Evolutionary conservation across 2,113 vertebrate species (phyloP), one percentile per base, ranked within the genome.

Genomic region (Clupea harengus): DNA sequence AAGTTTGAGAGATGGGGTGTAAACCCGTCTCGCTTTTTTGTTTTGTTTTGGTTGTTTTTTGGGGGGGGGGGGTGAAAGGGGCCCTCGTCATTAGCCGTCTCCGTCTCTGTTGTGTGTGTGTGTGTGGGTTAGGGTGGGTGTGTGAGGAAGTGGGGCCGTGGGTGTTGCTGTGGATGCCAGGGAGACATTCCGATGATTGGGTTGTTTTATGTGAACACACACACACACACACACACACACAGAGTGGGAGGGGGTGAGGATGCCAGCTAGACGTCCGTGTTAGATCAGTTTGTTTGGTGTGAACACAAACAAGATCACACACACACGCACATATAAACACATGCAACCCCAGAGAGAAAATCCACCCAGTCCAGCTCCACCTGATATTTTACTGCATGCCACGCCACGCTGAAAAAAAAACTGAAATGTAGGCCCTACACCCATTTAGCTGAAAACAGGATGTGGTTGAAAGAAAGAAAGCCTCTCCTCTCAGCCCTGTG

Each of bases 391-490:
- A 18, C 54, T 60, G 18, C 4, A 22, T 4, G 18, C 20, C 52
- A 18, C 17, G 52, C 64, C 72, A 39, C 32, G 2, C 72, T 11
- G 39, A 39, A 39, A 25, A 78, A 86, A 17, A 52, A 83, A 88
- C 82, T 85, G 83, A 87, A 85, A 45, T 13, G 39, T 60, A 54
- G 84, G 28, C 84, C 84, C 50, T 86, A 32, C 39, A 25, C 60
- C 78, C 52, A 49, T 78, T 81, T 75, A 84, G 44, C 87, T 83
- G 81, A 75, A 85, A 87, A 87, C 32, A 72, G 91, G 92, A 94
- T 93, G 92, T 91, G 92, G 92, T 87, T 83, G 82, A 86, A 84
- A 87, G 83, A 88, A 78, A 78, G 72, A 78, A 78, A 3, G 72
- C 72, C 3, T 78, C 72, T 78, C 25, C 32, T 78, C 72, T 78